phyloP scores from a whole-genome alignment of 2,888 invertebrate species.

The Ormyrus labotus region DNA sequence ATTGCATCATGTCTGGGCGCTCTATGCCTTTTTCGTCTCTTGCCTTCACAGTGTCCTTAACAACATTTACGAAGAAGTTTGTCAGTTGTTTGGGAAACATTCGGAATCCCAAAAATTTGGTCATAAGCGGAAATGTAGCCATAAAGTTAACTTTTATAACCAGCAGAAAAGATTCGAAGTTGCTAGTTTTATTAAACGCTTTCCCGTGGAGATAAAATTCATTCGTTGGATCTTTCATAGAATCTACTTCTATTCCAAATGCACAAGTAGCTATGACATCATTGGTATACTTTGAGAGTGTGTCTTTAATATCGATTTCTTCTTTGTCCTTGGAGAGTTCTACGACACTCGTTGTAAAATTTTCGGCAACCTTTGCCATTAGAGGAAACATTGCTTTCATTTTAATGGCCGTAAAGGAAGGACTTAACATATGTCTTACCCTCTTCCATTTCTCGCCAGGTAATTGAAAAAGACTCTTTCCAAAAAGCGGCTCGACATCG shows the following conservation, averaged over 20 bases:
- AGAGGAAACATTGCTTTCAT: constrained; percentile 78
- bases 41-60: constrained; percentile 50
- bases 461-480: constrained; percentile 59
- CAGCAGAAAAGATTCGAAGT: not conserved
- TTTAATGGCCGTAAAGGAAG: constrained; percentile 79
- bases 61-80: constrained; percentile 57
- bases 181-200: too few relatives aligned
- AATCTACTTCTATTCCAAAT: too few relatives aligned
- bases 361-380: constrained; percentile 70
- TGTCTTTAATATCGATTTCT: too few relatives aligned
- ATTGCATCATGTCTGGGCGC: constrained; percentile 66
- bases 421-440: constrained; percentile 77
- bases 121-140: not conserved
- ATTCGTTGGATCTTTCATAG: too few relatives aligned
- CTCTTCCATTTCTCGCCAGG: constrained; percentile 77
- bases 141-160: constrained; percentile 43
- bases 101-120: constrained; percentile 48
- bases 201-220: too few relatives aligned
- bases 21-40: constrained; percentile 46
- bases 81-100: constrained; percentile 41
- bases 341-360: constrained; percentile 60
- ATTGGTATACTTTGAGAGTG: too few relatives aligned
- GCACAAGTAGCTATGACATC: too few relatives aligned
- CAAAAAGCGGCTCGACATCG: constrained; percentile 60
- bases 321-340: not conserved